phyloP scores from a whole-genome alignment of 1,140 invertebrate genomes.

The Trachelipus rathkii region DNA sequence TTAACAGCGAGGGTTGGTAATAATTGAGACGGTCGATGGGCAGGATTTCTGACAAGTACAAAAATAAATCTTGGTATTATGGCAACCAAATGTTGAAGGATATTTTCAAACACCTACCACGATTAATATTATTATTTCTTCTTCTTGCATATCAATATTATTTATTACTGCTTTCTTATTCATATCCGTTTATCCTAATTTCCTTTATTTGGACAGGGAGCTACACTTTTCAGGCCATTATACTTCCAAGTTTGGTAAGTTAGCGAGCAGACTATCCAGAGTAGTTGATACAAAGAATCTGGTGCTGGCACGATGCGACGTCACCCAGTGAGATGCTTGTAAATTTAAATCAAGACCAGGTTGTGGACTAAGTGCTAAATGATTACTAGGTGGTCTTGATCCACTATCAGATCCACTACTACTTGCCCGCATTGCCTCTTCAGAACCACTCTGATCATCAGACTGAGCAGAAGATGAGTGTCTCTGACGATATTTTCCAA shows the following conservation, averaged over 20 bases:
- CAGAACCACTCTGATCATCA: slow-evolving; percentile 44
- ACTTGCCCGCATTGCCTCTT: slow-evolving; percentile 43
- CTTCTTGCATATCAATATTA: slow-evolving; percentile 19
- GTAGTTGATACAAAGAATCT: slow-evolving; percentile 23
- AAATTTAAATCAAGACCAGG: slow-evolving; percentile 32
- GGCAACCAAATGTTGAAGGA: slow-evolving; percentile 33
- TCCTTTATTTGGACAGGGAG: slow-evolving; percentile 17
- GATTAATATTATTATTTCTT: slow-evolving; percentile 19
- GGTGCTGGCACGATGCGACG: slow-evolving; percentile 31
- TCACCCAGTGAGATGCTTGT: slow-evolving; percentile 21
- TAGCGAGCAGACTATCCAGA: slow-evolving; percentile 25
- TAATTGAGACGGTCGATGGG: slow-evolving; percentile 26
- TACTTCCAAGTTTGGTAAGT: background rate
- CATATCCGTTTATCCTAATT: slow-evolving; percentile 35
- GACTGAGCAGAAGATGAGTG: slow-evolving; percentile 52
- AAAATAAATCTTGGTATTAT: slow-evolving; percentile 41
- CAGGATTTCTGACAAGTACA: slow-evolving; percentile 39
- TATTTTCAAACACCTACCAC: slow-evolving; percentile 25
- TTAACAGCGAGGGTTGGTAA: too few relatives aligned
- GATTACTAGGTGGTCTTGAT: slow-evolving; percentile 43
- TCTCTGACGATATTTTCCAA: slow-evolving; percentile 73
- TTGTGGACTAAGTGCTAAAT: slow-evolving; percentile 37
- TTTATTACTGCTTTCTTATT: slow-evolving; percentile 25
- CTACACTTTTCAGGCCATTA: slow-evolving; percentile 10
- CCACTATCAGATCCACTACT: slow-evolving; percentile 45